These are phyloP conservation scores for Muscina levida DNA, from an alignment of 2,888 invertebrate genomes.

Conservation along the genomic window DNA sequence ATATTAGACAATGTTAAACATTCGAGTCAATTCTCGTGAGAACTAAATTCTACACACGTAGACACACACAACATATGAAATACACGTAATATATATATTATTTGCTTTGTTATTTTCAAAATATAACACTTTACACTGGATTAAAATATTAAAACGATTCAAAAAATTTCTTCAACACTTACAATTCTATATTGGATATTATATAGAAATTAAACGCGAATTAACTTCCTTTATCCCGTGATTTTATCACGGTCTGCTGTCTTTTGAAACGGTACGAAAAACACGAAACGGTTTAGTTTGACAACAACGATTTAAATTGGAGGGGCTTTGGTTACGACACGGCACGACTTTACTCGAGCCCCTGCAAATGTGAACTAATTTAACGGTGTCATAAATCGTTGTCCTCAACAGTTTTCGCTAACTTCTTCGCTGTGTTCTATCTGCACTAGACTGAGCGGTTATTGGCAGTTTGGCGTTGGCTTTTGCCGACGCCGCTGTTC, in stretches of 20 bases:
- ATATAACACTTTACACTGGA: no score
- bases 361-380: slow-evolving; percentile 73
- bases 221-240: background rate
- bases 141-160: no score
- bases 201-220: no score
- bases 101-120: no score
- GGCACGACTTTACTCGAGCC: slow-evolving; percentile 69
- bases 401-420: slow-evolving; percentile 44
- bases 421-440: slow-evolving; percentile 25
- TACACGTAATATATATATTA: no score
- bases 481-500: no score
- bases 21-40: no score
- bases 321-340: slow-evolving; percentile 1
- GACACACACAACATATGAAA: background rate
- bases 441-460: slow-evolving; percentile 68
- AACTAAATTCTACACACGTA: background rate
- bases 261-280: background rate
- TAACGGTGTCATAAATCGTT: slow-evolving; percentile 49
- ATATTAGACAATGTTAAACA: no score
- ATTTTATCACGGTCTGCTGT: background rate
- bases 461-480: slow-evolving; percentile 33
- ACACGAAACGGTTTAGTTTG: background rate
- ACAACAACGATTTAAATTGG: background rate
- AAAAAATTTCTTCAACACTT: slow-evolving; percentile 66
- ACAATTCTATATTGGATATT: slow-evolving; percentile 71